These are phyloP conservation scores for Trissoscelio sp. DNA, from an alignment of 2,888 invertebrate genomes.

Conservation along the genomic window DNA sequence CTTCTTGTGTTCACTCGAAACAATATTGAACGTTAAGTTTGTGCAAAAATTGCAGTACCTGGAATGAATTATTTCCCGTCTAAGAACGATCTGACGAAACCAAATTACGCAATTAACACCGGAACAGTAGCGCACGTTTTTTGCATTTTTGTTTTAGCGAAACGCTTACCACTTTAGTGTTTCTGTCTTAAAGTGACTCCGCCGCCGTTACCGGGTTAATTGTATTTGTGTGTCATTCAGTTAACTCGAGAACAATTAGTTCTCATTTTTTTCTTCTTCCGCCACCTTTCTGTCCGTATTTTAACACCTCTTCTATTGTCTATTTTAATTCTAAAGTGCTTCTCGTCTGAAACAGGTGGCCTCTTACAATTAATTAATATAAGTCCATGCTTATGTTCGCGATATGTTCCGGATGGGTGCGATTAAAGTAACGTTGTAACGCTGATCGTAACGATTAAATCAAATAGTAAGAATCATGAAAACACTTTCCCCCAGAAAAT, in stretches of 20 bases:
- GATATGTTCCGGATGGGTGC: background rate
- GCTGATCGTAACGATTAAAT: too few species aligned
- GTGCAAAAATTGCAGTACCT: conserved; percentile 8
- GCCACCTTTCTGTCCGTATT: conserved; percentile 13
- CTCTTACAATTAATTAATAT: conserved; percentile 31
- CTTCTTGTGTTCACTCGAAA: background rate
- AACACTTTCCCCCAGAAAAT: too few species aligned
- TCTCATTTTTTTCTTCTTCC: conserved; percentile 14
- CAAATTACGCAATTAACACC: conserved; percentile 46
- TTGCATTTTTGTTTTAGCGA: conserved; percentile 44
- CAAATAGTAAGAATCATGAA: too few species aligned
- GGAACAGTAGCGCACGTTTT: conserved; percentile 35
- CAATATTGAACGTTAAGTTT: background rate
- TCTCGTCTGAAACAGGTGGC: conserved; percentile 40
- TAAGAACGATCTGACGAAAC: conserved; percentile 38
- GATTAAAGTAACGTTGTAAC: too few species aligned
- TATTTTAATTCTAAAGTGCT: conserved; percentile 22
- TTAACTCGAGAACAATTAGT: conserved; percentile 56
- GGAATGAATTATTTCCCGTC: conserved; percentile 20
- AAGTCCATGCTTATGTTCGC: background rate
- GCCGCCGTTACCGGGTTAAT: conserved; percentile 49
- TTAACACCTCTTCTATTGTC: conserved; percentile 28
- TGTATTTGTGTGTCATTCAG: conserved; percentile 57
- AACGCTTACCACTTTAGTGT: conserved; percentile 40
- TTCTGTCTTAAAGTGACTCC: conserved; percentile 47